Percentiles rank a stretch among this genome's conserved stretches.
phyloP scores from a whole-genome alignment of 1,140 invertebrate species.

The Drosophila pectinifera region DNA sequence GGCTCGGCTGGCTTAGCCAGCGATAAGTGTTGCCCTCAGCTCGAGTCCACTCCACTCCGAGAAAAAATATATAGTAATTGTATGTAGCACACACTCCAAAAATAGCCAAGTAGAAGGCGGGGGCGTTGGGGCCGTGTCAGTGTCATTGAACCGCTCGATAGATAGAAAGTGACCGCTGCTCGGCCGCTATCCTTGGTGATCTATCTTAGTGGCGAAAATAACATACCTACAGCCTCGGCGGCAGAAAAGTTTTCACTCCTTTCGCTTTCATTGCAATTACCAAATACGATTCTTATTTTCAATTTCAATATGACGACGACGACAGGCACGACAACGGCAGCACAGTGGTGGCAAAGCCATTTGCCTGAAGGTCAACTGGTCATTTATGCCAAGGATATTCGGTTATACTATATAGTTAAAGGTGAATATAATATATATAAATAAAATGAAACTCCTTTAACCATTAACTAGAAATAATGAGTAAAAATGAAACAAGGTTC shows the following conservation, averaged over 20 bases:
- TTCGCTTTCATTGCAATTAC: slow-evolving; percentile 83
- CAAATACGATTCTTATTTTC: slow-evolving; percentile 84
- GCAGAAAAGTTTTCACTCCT: slow-evolving; percentile 77
- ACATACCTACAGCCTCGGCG: slow-evolving; percentile 33
- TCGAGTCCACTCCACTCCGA: slow-evolving; percentile 52
- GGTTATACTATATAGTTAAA: no score
- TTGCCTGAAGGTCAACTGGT: slow-evolving; percentile 17
- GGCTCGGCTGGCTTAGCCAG: slow-evolving; percentile 47
- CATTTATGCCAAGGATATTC: not conserved
- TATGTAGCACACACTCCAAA: slow-evolving; percentile 21
- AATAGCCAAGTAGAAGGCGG: slow-evolving; percentile 20
- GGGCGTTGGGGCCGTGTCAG: slow-evolving; percentile 59
- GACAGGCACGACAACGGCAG: slow-evolving; percentile 61
- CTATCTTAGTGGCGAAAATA: slow-evolving; percentile 79
- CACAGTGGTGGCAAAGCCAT: slow-evolving; percentile 32
- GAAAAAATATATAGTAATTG: slow-evolving; percentile 15
- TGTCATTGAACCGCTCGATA: slow-evolving; percentile 69
- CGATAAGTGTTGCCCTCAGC: slow-evolving; percentile 69
- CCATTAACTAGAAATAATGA: not conserved
- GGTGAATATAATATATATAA: no score
- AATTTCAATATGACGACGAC: slow-evolving; percentile 82
- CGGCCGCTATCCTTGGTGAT: slow-evolving; percentile 73
- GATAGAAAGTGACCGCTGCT: slow-evolving; percentile 71
- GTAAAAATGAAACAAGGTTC: not conserved
- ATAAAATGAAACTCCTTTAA: no score